These are phyloP conservation scores for Gavia stellata DNA, from an alignment of 2,113 vertebrate species.

Conservation along the genomic window DNA sequence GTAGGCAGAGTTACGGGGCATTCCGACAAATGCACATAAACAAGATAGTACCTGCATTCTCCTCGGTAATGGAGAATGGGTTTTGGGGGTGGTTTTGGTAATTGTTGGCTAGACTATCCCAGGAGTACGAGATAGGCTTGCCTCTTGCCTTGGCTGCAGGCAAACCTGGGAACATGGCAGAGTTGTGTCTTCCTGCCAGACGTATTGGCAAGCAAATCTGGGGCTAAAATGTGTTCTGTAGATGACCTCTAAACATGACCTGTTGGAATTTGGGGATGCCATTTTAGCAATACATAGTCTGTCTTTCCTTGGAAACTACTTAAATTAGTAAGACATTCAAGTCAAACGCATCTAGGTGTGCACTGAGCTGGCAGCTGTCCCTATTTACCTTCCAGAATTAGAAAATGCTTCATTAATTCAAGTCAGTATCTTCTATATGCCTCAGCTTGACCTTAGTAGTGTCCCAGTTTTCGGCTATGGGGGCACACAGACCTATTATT, in stretches of 20 bases:
- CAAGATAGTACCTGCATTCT: fast-evolving
- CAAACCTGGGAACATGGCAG: fast-evolving
- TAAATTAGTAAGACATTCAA: background rate
- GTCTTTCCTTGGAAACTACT: background rate
- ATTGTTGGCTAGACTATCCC: fast-evolving
- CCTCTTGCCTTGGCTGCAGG: background rate
- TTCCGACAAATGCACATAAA: fast-evolving
- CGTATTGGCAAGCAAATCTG: fast-evolving
- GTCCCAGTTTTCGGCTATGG: background rate
- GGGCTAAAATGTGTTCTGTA: background rate
- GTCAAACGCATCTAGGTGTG: background rate
- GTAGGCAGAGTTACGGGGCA: background rate
- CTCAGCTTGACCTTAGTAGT: background rate
- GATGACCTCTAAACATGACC: background rate
- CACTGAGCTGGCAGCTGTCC: background rate
- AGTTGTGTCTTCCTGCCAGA: background rate
- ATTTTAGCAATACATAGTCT: background rate
- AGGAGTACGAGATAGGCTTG: fast-evolving
- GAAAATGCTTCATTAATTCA: slow-evolving; percentile 27
- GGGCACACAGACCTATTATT: background rate
- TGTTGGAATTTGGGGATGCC: background rate
- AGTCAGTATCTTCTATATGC: background rate
- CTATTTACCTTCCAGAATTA: slow-evolving; percentile 41
- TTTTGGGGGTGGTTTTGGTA: background rate
- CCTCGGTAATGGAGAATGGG: fast-evolving